Conservation (phyloP, 2,888 invertebrate species). For the Drosophila testacea region DNA sequence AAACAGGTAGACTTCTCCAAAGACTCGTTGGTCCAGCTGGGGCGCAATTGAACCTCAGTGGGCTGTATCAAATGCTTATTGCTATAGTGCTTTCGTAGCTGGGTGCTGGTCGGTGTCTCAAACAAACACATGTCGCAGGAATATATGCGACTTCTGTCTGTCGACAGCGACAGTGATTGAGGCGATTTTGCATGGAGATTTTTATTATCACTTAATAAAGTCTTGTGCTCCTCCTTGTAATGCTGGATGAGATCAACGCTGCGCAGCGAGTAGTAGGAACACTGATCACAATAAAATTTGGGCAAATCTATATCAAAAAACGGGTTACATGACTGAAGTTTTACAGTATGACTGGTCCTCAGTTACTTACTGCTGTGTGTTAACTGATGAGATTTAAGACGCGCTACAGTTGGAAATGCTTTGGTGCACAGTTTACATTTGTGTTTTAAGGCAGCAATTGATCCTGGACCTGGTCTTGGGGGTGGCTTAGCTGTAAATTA, state of each 20-base stretch:
- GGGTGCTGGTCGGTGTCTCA: constrained; percentile 59
- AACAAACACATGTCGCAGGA: constrained; percentile 79
- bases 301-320: constrained; percentile 70
- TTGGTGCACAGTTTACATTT: constrained; percentile 66
- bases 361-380: constrained; percentile 67
- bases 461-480: constrained; percentile 19
- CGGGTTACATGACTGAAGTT: background rate
- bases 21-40: constrained; percentile 54
- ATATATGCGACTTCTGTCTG: constrained; percentile 41
- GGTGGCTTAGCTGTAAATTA: constrained; percentile 46
- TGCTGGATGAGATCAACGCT: constrained; percentile 78
- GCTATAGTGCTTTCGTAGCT: constrained; percentile 72
- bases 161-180: background rate
- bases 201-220: constrained; percentile 5
- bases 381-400: constrained; percentile 70
- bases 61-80: constrained; percentile 68
- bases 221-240: constrained; percentile 71
- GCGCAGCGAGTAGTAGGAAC: constrained; percentile 75
- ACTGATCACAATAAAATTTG: constrained; percentile 81
- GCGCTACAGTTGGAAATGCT: constrained; percentile 59
- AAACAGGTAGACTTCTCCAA: background rate
- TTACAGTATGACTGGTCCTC: background rate
- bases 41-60: constrained; percentile 73
- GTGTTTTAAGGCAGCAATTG: constrained; percentile 44
- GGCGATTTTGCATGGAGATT: constrained; percentile 12